Evolutionary conservation across 64 coral and sea anemone genomes (phyloP).

Genomic region (Exaiptasia diaphana): DNA sequence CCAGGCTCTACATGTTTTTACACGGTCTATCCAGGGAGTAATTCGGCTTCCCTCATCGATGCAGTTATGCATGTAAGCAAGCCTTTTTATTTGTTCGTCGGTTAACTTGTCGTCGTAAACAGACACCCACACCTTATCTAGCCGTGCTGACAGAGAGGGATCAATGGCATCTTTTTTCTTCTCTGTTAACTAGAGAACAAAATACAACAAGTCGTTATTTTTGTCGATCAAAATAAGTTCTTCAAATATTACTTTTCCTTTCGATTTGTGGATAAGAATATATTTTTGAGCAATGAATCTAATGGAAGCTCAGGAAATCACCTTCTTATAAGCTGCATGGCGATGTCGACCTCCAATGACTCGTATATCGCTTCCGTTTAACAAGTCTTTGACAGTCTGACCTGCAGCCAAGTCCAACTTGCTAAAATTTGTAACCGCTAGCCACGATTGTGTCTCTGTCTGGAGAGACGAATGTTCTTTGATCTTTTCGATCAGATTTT

Average conservation of each 20-base stretch:
- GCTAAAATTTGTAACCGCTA: neutral
- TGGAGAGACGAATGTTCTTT: neutral
- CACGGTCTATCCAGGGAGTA: slow-evolving; percentile 1
- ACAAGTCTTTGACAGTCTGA: neutral
- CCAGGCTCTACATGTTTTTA: neutral
- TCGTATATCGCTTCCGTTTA: neutral
- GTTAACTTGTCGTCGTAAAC: neutral
- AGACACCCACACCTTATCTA: neutral
- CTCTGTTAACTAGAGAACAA: neutral
- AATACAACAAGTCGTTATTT: neutral
- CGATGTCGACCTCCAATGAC: slow-evolving; percentile 27
- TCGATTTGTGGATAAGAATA: neutral
- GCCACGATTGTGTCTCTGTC: slow-evolving; percentile 8
- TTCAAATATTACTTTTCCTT: neutral
- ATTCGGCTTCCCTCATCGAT: neutral
- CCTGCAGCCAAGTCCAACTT: neutral
- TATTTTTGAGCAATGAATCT: neutral
- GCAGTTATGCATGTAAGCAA: neutral
- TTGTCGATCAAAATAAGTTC: neutral
- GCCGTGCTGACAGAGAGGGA: neutral
- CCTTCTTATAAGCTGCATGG: neutral
- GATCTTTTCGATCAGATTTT: slow-evolving; percentile 9
- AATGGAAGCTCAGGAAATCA: neutral
- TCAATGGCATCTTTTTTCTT: neutral
- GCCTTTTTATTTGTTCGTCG: neutral